phyloP scores from a whole-genome alignment of 2,113 vertebrate species.

The Menura novaehollandiae region DNA sequence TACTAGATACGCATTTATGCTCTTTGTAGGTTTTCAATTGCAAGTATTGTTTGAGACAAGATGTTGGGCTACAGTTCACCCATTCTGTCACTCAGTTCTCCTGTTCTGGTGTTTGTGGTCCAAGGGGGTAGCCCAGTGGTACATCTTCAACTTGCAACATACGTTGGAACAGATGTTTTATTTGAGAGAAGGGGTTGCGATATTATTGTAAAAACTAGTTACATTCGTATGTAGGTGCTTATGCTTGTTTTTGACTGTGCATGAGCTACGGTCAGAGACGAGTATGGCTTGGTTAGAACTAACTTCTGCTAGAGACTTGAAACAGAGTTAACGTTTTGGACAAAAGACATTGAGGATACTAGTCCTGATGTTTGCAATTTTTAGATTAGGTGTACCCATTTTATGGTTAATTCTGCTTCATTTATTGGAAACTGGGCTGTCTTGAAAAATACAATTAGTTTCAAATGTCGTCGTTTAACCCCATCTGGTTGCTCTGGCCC shows the following conservation, averaged over 20 bases:
- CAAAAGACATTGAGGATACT: background rate
- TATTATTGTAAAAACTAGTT: background rate
- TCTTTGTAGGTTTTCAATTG: background rate
- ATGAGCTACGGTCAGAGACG: background rate
- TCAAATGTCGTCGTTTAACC: background rate
- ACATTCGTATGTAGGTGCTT: rapidly evolving
- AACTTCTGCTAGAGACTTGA: background rate
- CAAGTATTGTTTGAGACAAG: background rate
- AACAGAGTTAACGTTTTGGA: background rate
- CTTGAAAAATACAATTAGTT: background rate
- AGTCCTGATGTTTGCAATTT: background rate
- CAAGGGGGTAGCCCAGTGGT: background rate
- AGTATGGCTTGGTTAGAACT: background rate
- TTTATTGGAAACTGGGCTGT: background rate
- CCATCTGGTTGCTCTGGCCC: background rate
- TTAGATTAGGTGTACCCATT: background rate
- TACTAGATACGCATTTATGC: background rate
- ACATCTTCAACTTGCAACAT: background rate
- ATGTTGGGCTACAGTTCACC: background rate
- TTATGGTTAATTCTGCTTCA: background rate
- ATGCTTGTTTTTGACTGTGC: background rate
- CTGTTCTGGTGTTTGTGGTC: background rate
- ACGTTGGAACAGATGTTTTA: background rate
- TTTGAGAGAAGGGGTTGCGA: background rate
- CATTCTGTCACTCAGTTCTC: background rate